Conservation (phyloP, 2,797 vertebrate species). For the Aldrovandia affinis region DNA sequence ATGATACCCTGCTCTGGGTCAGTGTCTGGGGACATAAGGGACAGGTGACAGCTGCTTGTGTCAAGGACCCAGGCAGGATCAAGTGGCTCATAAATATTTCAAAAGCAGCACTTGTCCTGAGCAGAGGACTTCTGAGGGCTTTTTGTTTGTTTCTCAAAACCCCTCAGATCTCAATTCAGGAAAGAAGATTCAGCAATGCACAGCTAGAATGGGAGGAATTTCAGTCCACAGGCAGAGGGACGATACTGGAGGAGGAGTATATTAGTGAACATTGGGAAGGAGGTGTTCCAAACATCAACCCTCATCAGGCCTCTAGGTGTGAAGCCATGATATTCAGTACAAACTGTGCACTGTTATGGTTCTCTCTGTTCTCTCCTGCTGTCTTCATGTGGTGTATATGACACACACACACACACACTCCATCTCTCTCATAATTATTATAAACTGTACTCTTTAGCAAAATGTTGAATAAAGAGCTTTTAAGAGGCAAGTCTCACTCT, state of each 20-base stretch:
- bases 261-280: background rate
- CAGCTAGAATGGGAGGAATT: background rate
- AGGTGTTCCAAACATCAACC: background rate
- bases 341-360: background rate
- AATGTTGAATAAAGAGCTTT: background rate
- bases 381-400: background rate
- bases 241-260: background rate
- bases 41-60: conserved; percentile 52
- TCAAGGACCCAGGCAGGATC: conserved; percentile 64
- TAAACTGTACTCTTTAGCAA: background rate
- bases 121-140: conserved; percentile 68
- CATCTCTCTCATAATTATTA: too few species aligned
- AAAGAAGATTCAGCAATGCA: background rate
- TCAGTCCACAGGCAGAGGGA: background rate
- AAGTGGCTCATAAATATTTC: conserved; percentile 77
- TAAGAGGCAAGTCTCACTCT: background rate
- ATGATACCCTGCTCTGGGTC: background rate
- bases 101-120: conserved; percentile 64
- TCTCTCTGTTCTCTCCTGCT: background rate
- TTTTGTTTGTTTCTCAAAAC: conserved; percentile 45
- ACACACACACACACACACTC: background rate
- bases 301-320: background rate
- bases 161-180: background rate
- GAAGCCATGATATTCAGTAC: too few species aligned
- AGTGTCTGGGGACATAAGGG: conserved; percentile 55